Percentiles rank a stretch among this genome's conserved stretches.
Conservation (phyloP, 2,797 vertebrate species). For the Cercopithecus diana region DNA sequence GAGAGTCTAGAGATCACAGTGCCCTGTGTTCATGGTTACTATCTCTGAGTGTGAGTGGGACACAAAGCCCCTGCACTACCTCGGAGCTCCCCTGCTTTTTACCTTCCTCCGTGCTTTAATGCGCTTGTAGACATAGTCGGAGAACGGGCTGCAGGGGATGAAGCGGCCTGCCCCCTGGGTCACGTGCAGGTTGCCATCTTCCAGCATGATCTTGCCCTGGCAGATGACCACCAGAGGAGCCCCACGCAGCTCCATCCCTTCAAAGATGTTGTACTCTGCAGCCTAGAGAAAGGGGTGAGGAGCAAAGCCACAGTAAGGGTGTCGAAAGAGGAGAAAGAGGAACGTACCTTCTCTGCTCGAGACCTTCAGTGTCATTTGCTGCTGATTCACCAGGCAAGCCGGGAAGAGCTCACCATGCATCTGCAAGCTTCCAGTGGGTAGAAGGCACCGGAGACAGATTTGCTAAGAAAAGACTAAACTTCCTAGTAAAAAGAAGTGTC, state of each 20-base stretch:
- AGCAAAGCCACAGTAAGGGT: background rate
- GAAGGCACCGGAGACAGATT: background rate
- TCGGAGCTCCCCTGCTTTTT: background rate
- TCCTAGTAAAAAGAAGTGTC: background rate
- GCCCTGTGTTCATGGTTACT: background rate
- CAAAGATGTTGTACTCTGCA: constrained; percentile 97
- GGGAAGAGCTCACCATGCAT: background rate
- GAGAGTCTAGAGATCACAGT: background rate
- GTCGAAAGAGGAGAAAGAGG: background rate
- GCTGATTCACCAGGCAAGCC: background rate
- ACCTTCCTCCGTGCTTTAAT: constrained; percentile 99
- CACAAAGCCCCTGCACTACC: no score
- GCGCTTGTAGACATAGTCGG: constrained; percentile 97
- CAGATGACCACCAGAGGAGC: constrained; percentile 94
- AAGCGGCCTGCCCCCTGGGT: constrained; percentile 94
- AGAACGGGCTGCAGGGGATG: constrained; percentile 93
- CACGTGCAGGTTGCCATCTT: constrained; percentile 93
- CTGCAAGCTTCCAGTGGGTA: background rate
- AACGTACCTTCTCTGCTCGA: background rate
- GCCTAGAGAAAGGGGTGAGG: constrained; percentile 82
- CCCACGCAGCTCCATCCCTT: constrained; percentile 97
- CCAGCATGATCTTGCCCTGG: constrained; percentile 97
- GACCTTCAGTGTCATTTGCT: background rate
- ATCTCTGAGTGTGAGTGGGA: no score
- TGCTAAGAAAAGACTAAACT: background rate